Conservation (phyloP, 2,113 vertebrate genomes). For the Catharus fuscescens region DNA sequence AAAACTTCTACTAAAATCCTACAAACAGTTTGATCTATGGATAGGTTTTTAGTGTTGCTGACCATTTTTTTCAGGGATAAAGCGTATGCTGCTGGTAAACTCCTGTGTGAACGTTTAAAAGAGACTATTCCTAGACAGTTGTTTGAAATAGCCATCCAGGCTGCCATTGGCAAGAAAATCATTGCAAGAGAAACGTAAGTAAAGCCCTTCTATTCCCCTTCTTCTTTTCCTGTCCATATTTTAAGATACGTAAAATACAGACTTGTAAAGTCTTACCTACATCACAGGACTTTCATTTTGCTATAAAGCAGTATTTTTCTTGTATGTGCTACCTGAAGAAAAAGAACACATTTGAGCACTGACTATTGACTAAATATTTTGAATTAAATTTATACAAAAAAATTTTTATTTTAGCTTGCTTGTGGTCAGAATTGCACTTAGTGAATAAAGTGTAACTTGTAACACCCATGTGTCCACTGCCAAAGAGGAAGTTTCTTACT, state of each 20-base stretch:
- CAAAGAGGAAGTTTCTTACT: neutral
- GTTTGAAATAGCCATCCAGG: constrained; percentile 96
- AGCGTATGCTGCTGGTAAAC: constrained; percentile 84
- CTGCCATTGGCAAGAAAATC: constrained; percentile 88
- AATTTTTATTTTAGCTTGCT: neutral
- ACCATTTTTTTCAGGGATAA: constrained; percentile 78
- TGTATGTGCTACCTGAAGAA: neutral
- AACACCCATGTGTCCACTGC: neutral
- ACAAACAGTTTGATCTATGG: neutral
- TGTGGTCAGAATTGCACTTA: neutral
- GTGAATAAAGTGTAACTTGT: neutral
- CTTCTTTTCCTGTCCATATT: neutral
- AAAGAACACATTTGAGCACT: neutral
- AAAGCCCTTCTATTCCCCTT: neutral
- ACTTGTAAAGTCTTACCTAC: neutral
- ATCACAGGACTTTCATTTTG: neutral
- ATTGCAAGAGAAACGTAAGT: constrained; percentile 97
- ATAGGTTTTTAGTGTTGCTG: neutral
- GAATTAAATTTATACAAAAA: neutral
- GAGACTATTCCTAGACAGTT: constrained; percentile 92
- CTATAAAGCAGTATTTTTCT: neutral
- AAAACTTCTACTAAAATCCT: neutral
- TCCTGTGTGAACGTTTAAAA: constrained; percentile 89
- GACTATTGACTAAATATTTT: neutral
- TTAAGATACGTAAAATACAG: neutral